Conservation (phyloP, 2,113 vertebrate genomes). For the Hypanus sabinus region DNA sequence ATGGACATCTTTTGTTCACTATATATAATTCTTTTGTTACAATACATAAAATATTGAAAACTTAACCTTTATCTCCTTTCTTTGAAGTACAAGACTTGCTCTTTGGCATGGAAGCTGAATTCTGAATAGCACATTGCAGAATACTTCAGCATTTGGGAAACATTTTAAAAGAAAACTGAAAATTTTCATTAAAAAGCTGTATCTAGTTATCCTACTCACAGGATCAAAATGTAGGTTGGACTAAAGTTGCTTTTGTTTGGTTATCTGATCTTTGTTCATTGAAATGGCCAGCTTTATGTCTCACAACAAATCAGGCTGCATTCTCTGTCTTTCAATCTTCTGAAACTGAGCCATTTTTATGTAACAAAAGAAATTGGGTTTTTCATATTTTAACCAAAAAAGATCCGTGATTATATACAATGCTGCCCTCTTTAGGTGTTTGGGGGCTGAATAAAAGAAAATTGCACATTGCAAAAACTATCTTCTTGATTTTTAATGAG, state of each 20-base stretch:
- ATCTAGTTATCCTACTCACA: neutral
- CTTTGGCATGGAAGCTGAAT: neutral
- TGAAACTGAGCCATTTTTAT: conserved; percentile 23
- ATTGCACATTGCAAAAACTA: neutral
- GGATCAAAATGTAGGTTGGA: neutral
- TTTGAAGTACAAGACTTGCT: neutral
- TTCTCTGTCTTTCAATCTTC: neutral
- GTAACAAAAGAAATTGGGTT: neutral
- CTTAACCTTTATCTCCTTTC: neutral
- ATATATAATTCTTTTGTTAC: neutral
- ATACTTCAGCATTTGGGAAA: conserved; percentile 5
- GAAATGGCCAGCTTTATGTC: neutral
- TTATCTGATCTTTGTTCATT: neutral
- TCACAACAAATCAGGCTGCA: neutral
- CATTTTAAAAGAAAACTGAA: neutral
- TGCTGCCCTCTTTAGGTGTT: conserved; percentile 46
- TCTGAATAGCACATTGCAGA: neutral
- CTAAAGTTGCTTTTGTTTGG: neutral
- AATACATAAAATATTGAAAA: neutral
- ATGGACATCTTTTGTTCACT: neutral
- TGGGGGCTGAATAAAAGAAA: neutral
- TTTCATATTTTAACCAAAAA: neutral
- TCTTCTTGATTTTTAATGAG: neutral
- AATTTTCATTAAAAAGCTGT: neutral
- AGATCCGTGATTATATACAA: neutral